phyloP scores from a whole-genome alignment of 2,888 invertebrate genomes.

The Isotomurus palustris region DNA sequence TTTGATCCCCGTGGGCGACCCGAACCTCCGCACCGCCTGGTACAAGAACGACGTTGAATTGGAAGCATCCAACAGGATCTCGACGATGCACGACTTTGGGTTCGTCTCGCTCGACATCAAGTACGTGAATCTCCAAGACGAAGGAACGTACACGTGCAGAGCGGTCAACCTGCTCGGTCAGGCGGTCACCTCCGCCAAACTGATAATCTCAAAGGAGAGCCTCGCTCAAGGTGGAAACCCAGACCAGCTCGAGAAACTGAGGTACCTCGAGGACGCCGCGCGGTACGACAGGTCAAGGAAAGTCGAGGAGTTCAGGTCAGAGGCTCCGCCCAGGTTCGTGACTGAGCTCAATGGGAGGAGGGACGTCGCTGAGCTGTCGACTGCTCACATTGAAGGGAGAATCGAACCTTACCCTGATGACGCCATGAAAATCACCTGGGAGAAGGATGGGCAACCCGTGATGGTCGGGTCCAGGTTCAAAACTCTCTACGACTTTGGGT shows the following conservation, averaged over 20 bases:
- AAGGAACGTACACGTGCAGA: constrained; percentile 83
- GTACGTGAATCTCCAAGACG: constrained; percentile 90
- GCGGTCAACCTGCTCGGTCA: constrained; percentile 89
- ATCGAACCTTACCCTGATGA: constrained; percentile 89
- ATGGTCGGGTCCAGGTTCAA: constrained; percentile 78
- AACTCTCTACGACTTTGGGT: constrained; percentile 94
- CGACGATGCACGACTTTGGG: constrained; percentile 96
- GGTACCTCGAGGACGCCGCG: constrained; percentile 74
- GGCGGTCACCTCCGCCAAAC: constrained; percentile 87
- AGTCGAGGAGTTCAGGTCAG: constrained; percentile 68
- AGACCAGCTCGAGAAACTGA: constrained; percentile 78
- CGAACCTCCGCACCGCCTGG: constrained; percentile 90
- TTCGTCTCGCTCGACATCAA: constrained; percentile 94
- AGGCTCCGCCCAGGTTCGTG: constrained; percentile 77
- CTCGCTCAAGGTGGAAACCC: constrained; percentile 58
- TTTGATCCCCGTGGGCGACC: constrained; percentile 89
- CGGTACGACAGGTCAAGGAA: constrained; percentile 76
- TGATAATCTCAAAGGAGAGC: constrained; percentile 59
- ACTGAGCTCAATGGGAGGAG: constrained; percentile 80
- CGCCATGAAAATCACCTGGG: constrained; percentile 85
- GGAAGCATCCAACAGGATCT: constrained; percentile 83
- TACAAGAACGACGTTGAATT: constrained; percentile 84
- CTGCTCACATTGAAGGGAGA: constrained; percentile 73
- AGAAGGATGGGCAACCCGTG: constrained; percentile 84
- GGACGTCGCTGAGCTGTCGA: constrained; percentile 66